phyloP scores from a whole-genome alignment of 2,888 invertebrate species.

The Diaphora mendica region DNA sequence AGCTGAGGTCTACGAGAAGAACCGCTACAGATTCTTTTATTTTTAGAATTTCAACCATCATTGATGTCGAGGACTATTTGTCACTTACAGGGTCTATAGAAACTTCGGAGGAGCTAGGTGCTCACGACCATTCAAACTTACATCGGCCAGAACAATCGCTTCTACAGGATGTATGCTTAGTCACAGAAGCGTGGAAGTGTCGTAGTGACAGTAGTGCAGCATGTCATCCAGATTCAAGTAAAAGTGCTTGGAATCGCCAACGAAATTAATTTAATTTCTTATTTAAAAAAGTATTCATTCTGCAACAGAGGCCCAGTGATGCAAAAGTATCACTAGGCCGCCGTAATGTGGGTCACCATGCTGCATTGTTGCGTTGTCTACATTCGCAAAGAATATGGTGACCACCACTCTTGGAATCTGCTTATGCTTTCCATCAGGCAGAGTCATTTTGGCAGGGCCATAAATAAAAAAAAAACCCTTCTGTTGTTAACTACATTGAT shows the following conservation, averaged over 20 bases:
- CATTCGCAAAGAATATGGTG: no score
- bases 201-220: background rate
- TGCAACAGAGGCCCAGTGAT: no score
- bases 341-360: no score
- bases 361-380: no score
- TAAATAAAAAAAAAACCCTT: no score
- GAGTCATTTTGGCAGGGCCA: no score
- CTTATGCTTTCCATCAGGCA: no score
- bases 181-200: background rate
- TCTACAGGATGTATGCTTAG: background rate
- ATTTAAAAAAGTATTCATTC: background rate
- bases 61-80: slow-evolving; percentile 52
- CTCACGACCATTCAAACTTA: background rate
- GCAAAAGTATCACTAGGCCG: no score
- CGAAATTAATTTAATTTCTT: background rate
- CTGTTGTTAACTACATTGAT: background rate
- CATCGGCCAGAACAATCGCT: background rate
- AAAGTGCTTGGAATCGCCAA: background rate
- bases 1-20: no score
- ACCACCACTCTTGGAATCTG: no score
- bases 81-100: slow-evolving; percentile 36
- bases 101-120: background rate
- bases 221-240: background rate
- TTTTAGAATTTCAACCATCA: slow-evolving; percentile 29
- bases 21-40: no score